Percentiles rank a stretch among this genome's conserved stretches.
Conservation (phyloP, 2,888 invertebrate genomes). For the Parthenolecanium corni region DNA sequence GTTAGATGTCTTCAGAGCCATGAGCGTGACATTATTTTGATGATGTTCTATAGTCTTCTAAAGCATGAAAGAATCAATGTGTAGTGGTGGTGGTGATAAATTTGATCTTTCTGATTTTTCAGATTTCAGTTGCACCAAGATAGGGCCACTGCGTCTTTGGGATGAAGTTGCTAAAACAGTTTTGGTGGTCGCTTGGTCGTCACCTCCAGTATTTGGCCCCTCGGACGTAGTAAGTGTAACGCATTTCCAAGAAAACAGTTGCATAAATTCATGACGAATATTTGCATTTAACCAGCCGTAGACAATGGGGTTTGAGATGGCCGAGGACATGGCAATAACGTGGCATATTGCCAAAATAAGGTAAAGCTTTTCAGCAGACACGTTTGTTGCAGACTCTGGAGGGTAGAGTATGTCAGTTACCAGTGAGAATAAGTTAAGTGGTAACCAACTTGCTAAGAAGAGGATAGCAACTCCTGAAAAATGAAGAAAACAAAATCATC, state of each 20-base stretch:
- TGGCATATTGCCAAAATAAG: slow-evolving; percentile 44
- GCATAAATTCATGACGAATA: slow-evolving; percentile 43
- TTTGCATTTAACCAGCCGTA: slow-evolving; percentile 52
- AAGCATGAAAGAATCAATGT: slow-evolving; percentile 14
- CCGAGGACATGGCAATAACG: slow-evolving; percentile 46
- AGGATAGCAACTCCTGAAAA: slow-evolving; percentile 38
- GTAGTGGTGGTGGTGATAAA: slow-evolving; percentile 12
- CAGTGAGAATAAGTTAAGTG: slow-evolving; percentile 45
- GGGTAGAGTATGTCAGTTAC: slow-evolving; percentile 38
- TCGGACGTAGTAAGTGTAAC: neutral
- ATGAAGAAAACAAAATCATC: neutral
- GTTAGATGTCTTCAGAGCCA: too few relatives aligned
- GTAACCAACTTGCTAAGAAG: slow-evolving; percentile 48
- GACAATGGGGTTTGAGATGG: slow-evolving; percentile 47
- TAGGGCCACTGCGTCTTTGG: slow-evolving; percentile 9
- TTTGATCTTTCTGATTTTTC: slow-evolving; percentile 8
- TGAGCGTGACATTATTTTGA: too few relatives aligned
- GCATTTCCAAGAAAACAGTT: slow-evolving; percentile 32
- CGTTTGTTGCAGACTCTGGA: neutral
- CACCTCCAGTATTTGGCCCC: neutral
- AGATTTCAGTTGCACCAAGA: slow-evolving; percentile 1
- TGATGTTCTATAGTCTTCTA: too few relatives aligned
- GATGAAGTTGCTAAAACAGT: slow-evolving; percentile 10
- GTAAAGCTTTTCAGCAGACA: slow-evolving; percentile 37
- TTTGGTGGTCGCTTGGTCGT: slow-evolving; percentile 11